Base-by-base conservation (phyloP, 64 coral and sea anemone genomes). In the Cladopsammia gracilis region DNA sequence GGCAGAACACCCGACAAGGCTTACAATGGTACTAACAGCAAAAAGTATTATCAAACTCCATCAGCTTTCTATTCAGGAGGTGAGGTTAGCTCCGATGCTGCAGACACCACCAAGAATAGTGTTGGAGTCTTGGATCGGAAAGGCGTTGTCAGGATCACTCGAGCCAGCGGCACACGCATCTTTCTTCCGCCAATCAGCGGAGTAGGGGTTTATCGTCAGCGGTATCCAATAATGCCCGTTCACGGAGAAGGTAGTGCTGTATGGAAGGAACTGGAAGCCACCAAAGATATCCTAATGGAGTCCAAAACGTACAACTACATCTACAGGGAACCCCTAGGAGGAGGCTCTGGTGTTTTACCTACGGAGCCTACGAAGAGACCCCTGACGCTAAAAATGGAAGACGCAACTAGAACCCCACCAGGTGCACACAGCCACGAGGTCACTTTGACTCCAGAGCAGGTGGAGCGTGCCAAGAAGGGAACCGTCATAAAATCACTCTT, bases 11-110 rank as follows among this genome's bases (percentile, higher is more conserved):
- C 58, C 7, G 74, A 75, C 22, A 91, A 83, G n/a, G 97, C 97
- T 6, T 98, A 88, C 62, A 56, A 98, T 74, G 97, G 97, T 20
- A 93, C 83, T 25, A 87, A 98, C 68, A 96, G 90, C 25, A 96
- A 88, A 25, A 69, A 58, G n/a, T 98, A 91, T 50, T 98, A 98
- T 47, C 82, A 80, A 60, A 96, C 94, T 13, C 97, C 97, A 12
- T 77, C 93, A 2, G 97, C 90, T 19, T 91, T 96, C 60, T 96
- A 91, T 50, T 88, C 87, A 34, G 97, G 97, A 0, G 56, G 69
- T n/a, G 97, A 98, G 47, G 77, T 93, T 2, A 84, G 84, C 15
- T 62, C 15, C 20, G 96, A 90, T 62, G 90, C 96, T 25, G 96
- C 96, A 18, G 96, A 98, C 54, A 98, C 93, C 6, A 95, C 93